These are phyloP conservation scores for Folsomia candida DNA, from an alignment of 2,888 invertebrate species.

Conservation along the genomic window DNA sequence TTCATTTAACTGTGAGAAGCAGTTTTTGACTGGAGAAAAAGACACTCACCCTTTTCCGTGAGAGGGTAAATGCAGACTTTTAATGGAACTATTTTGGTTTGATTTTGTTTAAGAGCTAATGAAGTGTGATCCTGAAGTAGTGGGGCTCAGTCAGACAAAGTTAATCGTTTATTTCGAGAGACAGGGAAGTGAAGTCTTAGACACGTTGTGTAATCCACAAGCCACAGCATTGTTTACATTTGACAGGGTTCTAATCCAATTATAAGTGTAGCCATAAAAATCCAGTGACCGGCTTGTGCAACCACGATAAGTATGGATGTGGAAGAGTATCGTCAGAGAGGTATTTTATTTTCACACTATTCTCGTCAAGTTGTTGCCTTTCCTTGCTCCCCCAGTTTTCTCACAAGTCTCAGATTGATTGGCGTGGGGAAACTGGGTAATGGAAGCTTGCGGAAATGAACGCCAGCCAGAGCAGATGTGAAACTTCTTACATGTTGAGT, in stretches of 20 bases:
- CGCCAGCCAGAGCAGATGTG: conserved; percentile 27
- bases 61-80: too few relatives aligned
- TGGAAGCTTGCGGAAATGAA: conserved; percentile 38
- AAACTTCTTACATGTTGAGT: conserved; percentile 23
- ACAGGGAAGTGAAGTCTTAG: neutral
- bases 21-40: too few relatives aligned
- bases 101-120: neutral
- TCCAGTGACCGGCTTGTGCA: conserved; percentile 36
- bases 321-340: conserved; percentile 53
- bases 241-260: conserved; percentile 51
- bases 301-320: conserved; percentile 51
- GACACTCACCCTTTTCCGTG: too few relatives aligned
- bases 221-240: conserved; percentile 49
- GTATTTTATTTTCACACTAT: conserved; percentile 46
- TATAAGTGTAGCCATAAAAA: conserved; percentile 48
- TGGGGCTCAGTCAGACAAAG: too few relatives aligned
- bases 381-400: neutral
- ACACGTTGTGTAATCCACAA: conserved; percentile 30
- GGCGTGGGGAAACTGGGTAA: conserved; percentile 31
- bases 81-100: neutral
- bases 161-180: conserved; percentile 4
- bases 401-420: conserved; percentile 28
- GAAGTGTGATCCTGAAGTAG: neutral
- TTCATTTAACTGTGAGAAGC: neutral
- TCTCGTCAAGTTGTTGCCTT: neutral